Evolutionary conservation across 2,888 invertebrate genomes (phyloP), one percentile per base, ranked within the genome.

Genomic region (Aproaerema taeniolella): DNA sequence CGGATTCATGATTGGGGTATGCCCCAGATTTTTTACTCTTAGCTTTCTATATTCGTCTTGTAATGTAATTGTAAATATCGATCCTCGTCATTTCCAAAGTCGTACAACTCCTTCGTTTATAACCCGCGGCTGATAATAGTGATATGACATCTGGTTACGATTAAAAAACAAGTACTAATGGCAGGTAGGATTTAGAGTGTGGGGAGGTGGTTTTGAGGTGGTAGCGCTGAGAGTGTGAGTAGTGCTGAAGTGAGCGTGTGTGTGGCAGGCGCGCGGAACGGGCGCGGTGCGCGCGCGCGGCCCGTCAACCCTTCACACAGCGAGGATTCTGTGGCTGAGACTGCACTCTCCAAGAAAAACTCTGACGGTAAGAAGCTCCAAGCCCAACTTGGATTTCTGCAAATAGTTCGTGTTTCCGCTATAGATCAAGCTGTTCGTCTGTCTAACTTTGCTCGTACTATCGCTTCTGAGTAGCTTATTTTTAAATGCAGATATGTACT

Each of bases 281-380:
- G 78, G 57, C 80, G 82, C 61, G 56, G 77, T 39, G 72, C 68
- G 64, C 74, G 78, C 62, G 55, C 75, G 58, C 73, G 78, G 48
- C 70, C 76, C 62, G 64, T 66, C 70, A 91, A 92, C 87, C 90
- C 92, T 54, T 91, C 92, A 78, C 91, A 91, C 85, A 93, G 92
- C 85, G 93, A 93, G 87, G 94, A 94, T 87, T 93, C 93, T 55
- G 92, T 94, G 68, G 90, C 92, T 58, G 94, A 94, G 79, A 92
- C 92, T 64, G 91, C 92, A 68, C 88, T 92, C 79, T 91, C 91
- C 78, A 93, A 94, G 88, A 92, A 91, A 88, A 93, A 91, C 88
- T 94, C 93, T 61, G 94, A 94, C 85, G 94, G 94, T 94, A 91
- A 91, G 92, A 89, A 61, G 64, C 59, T 42, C 49, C 43, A 45